Conservation (phyloP, 2,797 vertebrate species). For the Cottoperca gobio region DNA sequence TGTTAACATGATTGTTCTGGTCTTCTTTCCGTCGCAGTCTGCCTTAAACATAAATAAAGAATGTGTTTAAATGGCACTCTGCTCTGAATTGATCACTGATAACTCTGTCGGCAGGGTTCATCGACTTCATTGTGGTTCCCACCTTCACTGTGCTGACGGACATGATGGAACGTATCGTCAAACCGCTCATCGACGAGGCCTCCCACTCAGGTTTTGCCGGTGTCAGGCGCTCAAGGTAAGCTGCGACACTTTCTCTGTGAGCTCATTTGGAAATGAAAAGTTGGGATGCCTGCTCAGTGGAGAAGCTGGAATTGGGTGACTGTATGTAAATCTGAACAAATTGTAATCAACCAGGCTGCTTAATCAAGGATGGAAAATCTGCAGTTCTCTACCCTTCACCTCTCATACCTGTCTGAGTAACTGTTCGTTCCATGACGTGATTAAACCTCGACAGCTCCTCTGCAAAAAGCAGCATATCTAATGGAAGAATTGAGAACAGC, state of each 20-base stretch:
- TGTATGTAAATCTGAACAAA: conserved; percentile 11
- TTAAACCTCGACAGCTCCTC: conserved; percentile 44
- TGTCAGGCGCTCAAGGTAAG: conserved; percentile 92
- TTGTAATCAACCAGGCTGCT: conserved; percentile 47
- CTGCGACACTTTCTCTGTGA: neutral
- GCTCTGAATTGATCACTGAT: neutral
- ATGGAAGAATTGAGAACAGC: conserved; percentile 58
- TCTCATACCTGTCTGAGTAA: conserved; percentile 32
- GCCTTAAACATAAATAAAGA: too few relatives aligned
- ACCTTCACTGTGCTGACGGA: conserved; percentile 98
- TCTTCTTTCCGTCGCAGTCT: too few relatives aligned
- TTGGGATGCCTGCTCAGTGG: neutral
- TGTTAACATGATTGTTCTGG: too few relatives aligned
- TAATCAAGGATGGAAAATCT: conserved; percentile 25
- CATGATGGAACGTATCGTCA: conserved; percentile 97
- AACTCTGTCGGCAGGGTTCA: conserved; percentile 88
- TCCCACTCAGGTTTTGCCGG: conserved; percentile 87
- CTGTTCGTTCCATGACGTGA: conserved; percentile 32
- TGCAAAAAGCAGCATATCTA: conserved; percentile 58
- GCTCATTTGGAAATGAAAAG: neutral
- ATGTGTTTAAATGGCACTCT: too few relatives aligned
- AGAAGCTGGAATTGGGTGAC: conserved; percentile 35
- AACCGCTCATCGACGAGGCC: conserved; percentile 92
- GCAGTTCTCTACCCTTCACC: conserved; percentile 32
- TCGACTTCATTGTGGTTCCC: conserved; percentile 98